Percentiles rank a stretch among this genome's conserved stretches.
Evolutionary conservation across 2,797 vertebrate genomes (phyloP).

Genomic region (Gallinago stenura): DNA sequence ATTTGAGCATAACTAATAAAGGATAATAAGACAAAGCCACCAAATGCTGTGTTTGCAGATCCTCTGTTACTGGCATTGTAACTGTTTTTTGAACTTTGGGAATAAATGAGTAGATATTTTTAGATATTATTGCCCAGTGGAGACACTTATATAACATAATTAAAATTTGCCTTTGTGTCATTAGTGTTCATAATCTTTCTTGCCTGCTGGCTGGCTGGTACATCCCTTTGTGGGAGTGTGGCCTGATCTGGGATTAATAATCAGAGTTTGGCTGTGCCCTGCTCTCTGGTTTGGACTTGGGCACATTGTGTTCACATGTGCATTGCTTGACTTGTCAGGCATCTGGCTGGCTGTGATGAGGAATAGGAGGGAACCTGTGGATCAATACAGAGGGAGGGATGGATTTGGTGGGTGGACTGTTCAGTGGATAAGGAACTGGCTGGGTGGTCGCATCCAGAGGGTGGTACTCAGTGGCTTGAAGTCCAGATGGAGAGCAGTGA

Average conservation of each 20-base stretch:
- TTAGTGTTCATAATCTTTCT: background rate
- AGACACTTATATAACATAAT: background rate
- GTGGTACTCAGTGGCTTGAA: too few relatives aligned
- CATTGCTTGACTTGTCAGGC: background rate
- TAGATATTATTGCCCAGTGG: background rate
- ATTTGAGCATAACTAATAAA: background rate
- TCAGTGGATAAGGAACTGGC: too few relatives aligned
- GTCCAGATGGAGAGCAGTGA: too few relatives aligned
- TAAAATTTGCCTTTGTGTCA: background rate
- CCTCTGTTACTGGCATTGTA: background rate
- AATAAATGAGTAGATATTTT: background rate
- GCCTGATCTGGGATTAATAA: background rate
- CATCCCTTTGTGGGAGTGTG: background rate
- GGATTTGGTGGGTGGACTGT: too few relatives aligned
- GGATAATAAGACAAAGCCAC: constrained; percentile 9
- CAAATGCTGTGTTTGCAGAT: background rate
- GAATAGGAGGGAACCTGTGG: background rate
- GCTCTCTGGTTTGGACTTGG: background rate
- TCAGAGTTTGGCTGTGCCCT: background rate
- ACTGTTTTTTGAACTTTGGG: background rate
- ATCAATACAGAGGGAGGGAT: background rate
- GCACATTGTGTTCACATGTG: background rate
- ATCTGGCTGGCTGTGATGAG: background rate
- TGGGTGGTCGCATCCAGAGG: too few relatives aligned
- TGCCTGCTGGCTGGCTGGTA: background rate